Evolutionary conservation across 2,888 invertebrate genomes (phyloP).

Genomic region (Monoplex corrugatus): DNA sequence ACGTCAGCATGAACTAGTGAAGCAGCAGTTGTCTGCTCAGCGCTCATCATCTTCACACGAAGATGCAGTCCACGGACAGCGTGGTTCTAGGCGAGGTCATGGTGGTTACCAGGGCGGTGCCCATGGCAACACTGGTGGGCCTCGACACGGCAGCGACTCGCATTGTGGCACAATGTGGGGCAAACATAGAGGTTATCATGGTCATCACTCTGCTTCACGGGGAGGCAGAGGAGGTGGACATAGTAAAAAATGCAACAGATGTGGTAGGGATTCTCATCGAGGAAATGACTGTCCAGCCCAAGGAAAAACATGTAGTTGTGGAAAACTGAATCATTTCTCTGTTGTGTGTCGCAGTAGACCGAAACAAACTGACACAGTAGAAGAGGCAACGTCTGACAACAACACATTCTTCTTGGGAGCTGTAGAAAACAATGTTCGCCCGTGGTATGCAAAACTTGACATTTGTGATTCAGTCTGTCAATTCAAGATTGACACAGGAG

Average conservation of each 20-base stretch:
- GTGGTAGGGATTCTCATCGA: not conserved
- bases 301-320: too few species aligned
- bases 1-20: not conserved
- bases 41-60: not conserved
- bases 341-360: too few species aligned
- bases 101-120: not conserved
- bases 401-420: not conserved
- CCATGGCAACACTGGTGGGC: not conserved
- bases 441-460: not conserved
- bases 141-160: not conserved
- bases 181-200: not conserved
- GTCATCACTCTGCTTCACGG: not conserved
- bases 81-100: not conserved
- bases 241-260: conserved; percentile 1
- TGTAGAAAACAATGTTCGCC: not conserved
- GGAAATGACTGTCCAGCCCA: too few species aligned
- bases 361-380: too few species aligned
- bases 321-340: too few species aligned
- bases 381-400: too few species aligned
- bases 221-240: not conserved
- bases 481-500: not conserved
- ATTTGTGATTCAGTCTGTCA: not conserved
- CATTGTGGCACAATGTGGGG: not conserved
- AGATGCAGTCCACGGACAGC: not conserved
- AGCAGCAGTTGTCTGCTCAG: not conserved